A percentile compares a stretch with the other conserved stretches of the same genome.
Evolutionary conservation across 2,797 vertebrate species (phyloP).

Genomic region (Fistularia tabacaria): DNA sequence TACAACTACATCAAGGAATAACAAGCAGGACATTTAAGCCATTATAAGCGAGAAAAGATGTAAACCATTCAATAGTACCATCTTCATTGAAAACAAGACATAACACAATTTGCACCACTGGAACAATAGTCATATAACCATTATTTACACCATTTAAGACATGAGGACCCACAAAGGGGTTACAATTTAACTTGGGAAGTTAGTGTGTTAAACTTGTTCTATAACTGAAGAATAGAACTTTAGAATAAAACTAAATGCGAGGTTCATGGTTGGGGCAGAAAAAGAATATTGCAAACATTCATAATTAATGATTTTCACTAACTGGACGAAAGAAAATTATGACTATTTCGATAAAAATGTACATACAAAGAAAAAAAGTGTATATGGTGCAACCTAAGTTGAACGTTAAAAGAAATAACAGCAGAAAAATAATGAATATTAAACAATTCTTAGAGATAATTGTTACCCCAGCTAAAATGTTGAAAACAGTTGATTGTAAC

Average conservation of each 20-base stretch:
- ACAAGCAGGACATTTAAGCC: slow-evolving; percentile 1
- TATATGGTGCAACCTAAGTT: slow-evolving; percentile 10
- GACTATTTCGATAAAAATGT: slow-evolving; percentile 7
- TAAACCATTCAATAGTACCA: slow-evolving; percentile 36
- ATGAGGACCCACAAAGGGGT: slow-evolving; percentile 19
- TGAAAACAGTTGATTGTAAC: slow-evolving; percentile 60
- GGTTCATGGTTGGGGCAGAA: slow-evolving; percentile 25
- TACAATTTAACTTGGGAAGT: slow-evolving; percentile 31
- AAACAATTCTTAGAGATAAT: slow-evolving; percentile 56
- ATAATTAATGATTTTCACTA: slow-evolving; percentile 16
- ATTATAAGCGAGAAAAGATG: slow-evolving; percentile 17
- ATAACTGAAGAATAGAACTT: slow-evolving; percentile 41
- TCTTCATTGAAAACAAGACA: slow-evolving; percentile 44
- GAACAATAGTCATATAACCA: slow-evolving; percentile 34
- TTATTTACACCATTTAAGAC: slow-evolving; percentile 59
- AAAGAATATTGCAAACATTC: slow-evolving; percentile 38
- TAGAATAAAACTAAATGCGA: slow-evolving; percentile 33
- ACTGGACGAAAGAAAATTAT: not conserved
- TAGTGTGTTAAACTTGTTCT: slow-evolving; percentile 45
- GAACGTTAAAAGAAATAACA: slow-evolving; percentile 9
- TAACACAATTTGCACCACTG: slow-evolving; percentile 34
- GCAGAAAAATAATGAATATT: slow-evolving; percentile 51
- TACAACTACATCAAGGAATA: not conserved
- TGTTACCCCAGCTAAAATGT: slow-evolving; percentile 35
- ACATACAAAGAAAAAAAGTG: slow-evolving; percentile 29